Evolutionary conservation across 2,113 vertebrate species (phyloP), one percentile per base, ranked within the genome.

Genomic region (Lampris megalopsis): DNA sequence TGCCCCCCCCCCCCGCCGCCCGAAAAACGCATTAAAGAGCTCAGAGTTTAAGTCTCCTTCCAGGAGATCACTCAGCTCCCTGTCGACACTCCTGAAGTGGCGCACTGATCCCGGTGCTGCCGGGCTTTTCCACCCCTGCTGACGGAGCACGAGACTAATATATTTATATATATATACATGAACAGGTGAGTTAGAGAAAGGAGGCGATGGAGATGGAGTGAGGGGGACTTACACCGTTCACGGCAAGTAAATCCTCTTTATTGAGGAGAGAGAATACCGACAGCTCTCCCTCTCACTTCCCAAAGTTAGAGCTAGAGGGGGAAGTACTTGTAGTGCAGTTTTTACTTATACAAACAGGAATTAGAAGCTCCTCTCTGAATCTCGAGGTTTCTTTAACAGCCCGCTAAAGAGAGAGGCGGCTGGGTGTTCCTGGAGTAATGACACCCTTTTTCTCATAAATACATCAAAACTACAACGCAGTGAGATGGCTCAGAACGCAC

Each of bases 31-130:
- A 90, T 91, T 88, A 90, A 85, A 87, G 80, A 83, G 77, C 86
- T 87, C 80, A 78, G 69, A 88, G 89, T 91, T 91, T 80, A 88
- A 86, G 71, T 88, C 81, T 73, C 75, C 75, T 85, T 91, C 80
- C 85, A 84, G 85, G 77, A 83, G 83, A 90, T 91, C 89, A 89
- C 79, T 87, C 67, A 72, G 86, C 84, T 84, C 81, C 80, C 78
- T 45, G 80, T 71, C 66, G 82, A 80, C 64, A 50, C 60, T 48
- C 60, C 77, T 80, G 81, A 84, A 84, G 81, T 73, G 73, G 68
- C 37, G 58, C 65, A 69, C 52, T 59, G 76, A 79, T 75, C 71
- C 58, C 42, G 9, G 11, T 0, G 75, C 85, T 49, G 78, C 63
- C 59, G 64, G 87, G 75, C 82, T 79, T 74, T 70, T 71, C 78